Evolutionary conservation across 2,797 vertebrate genomes (phyloP).

Genomic region (Tolypeutes matacus): DNA sequence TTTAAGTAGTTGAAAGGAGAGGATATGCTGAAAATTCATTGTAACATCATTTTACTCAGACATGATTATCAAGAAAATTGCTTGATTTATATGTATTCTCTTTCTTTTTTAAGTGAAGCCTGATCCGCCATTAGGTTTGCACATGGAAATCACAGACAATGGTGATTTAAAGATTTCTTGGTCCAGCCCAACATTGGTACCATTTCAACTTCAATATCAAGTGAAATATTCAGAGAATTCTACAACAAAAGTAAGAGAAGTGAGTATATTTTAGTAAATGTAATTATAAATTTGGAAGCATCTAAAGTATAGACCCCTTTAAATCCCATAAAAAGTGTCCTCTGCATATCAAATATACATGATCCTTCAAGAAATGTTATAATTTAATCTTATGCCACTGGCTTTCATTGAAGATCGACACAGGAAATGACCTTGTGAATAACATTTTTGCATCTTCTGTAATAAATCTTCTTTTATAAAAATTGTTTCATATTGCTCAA

Average conservation of each 20-base stretch:
- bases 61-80: neutral
- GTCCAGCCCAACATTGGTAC: constrained; percentile 82
- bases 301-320: neutral
- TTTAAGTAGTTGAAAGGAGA: constrained; percentile 38
- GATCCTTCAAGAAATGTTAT: neutral
- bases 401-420: neutral
- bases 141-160: constrained; percentile 89
- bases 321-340: neutral
- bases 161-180: constrained; percentile 91
- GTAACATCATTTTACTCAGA: neutral
- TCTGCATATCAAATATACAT: neutral
- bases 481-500: neutral
- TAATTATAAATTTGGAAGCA: neutral
- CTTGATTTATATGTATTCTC: constrained; percentile 55
- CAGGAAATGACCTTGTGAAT: neutral
- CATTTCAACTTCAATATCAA: constrained; percentile 89
- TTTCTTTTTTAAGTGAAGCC: constrained; percentile 90
- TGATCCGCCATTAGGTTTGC: constrained; percentile 90
- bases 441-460: neutral
- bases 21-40: neutral
- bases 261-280: constrained; percentile 78
- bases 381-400: neutral
- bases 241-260: constrained; percentile 81
- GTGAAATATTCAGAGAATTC: constrained; percentile 89
- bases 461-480: neutral